Evolutionary conservation across 2,888 invertebrate genomes (phyloP).

Genomic region (Ecliptopera silaceata): DNA sequence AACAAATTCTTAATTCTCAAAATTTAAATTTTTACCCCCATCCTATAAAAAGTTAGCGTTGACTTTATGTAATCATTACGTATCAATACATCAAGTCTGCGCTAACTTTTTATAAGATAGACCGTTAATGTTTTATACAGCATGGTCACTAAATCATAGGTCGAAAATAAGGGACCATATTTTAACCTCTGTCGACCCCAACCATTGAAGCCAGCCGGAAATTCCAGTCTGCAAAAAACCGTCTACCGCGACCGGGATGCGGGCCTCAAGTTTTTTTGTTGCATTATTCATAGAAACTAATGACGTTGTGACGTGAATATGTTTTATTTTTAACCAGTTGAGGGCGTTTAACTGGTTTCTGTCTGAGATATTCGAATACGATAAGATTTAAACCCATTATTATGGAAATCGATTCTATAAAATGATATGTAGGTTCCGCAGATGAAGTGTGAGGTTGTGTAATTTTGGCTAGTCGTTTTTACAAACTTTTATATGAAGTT

Average conservation of each 20-base stretch:
- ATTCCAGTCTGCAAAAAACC: slow-evolving; percentile 52
- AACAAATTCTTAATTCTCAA: no score
- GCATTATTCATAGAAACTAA: slow-evolving; percentile 11
- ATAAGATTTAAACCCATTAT: neutral
- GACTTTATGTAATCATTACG: no score
- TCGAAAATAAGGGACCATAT: neutral
- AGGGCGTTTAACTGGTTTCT: neutral
- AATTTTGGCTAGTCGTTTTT: no score
- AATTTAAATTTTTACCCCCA: no score
- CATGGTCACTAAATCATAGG: neutral
- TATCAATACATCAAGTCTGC: no score
- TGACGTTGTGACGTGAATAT: slow-evolving; percentile 16
- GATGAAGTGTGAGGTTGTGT: neutral
- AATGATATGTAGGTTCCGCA: no score
- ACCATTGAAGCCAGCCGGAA: slow-evolving; percentile 44
- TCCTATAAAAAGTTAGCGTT: no score
- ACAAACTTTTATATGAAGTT: no score
- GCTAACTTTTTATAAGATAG: no score
- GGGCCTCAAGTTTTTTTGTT: slow-evolving; percentile 21
- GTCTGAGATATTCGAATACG: neutral
- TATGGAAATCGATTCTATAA: no score
- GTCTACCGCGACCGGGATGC: slow-evolving; percentile 26
- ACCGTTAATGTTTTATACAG: no score
- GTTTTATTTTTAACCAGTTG: slow-evolving; percentile 12
- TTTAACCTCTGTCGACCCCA: slow-evolving; percentile 37